Percentiles rank a stretch among this genome's conserved stretches.
phyloP scores from a whole-genome alignment of 2,888 invertebrate species.

The Argyresthia goedartella region DNA sequence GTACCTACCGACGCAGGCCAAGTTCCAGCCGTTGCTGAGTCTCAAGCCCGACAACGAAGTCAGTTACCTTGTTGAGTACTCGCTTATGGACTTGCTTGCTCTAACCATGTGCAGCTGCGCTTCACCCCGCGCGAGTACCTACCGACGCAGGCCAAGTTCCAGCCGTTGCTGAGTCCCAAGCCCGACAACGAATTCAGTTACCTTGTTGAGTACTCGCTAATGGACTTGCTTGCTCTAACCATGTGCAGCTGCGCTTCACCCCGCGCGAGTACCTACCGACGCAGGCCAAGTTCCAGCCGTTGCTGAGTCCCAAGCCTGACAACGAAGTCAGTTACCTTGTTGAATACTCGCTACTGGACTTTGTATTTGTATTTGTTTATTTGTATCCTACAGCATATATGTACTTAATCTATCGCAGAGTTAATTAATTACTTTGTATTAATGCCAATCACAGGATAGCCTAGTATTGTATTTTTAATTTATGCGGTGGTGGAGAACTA shows the following conservation, averaged over 20 bases:
- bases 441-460: no score
- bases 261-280: slow-evolving; percentile 78
- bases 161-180: slow-evolving; percentile 76
- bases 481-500: no score
- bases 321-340: slow-evolving; percentile 63
- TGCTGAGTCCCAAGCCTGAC: slow-evolving; percentile 73
- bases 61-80: slow-evolving; percentile 14
- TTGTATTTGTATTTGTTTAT: no score
- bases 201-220: no score
- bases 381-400: no score
- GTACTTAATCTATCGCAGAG: no score
- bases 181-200: slow-evolving; percentile 70
- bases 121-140: slow-evolving; percentile 76
- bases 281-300: slow-evolving; percentile 79
- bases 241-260: slow-evolving; percentile 62
- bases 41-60: slow-evolving; percentile 76
- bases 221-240: no score
- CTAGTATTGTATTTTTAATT: no score
- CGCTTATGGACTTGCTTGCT: no score
- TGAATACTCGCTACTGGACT: no score
- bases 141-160: slow-evolving; percentile 77
- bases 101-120: slow-evolving; percentile 63
- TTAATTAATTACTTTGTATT: no score
- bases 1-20: slow-evolving; percentile 76
- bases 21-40: slow-evolving; percentile 78